Percentiles rank a stretch among this genome's conserved stretches.
Conservation (phyloP, 2,888 invertebrate species). For the Melieria omissa region DNA sequence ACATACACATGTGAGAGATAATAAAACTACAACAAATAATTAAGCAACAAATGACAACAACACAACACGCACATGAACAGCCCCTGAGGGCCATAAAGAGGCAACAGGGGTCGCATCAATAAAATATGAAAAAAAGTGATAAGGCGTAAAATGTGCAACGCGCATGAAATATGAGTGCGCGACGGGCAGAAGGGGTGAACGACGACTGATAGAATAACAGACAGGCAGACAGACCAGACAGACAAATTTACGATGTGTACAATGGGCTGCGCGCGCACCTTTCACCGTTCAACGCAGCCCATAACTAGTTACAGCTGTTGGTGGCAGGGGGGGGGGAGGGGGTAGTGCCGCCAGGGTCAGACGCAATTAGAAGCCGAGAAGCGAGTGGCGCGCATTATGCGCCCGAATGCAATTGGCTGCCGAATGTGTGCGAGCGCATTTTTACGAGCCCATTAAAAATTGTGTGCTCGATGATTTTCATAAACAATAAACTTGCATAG, state of each 20-base stretch:
- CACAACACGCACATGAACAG: not conserved
- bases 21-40: constrained; percentile 28
- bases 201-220: constrained; percentile 12
- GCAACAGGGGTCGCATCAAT: not conserved
- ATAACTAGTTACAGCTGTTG: no score
- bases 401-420: no score
- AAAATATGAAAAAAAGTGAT: constrained; percentile 8
- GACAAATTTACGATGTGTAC: constrained; percentile 19
- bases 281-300: not conserved
- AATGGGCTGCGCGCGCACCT: not conserved
- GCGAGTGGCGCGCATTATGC: no score
- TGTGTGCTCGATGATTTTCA: no score
- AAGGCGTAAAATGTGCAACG: not conserved
- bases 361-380: no score
- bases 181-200: not conserved
- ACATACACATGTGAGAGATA: constrained; percentile 1
- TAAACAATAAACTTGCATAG: no score
- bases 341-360: no score
- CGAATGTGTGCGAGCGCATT: no score
- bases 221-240: not conserved
- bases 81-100: not conserved
- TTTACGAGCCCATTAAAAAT: no score
- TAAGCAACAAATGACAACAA: not conserved
- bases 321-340: no score
- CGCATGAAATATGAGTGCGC: not conserved